Percentiles rank a stretch among this genome's conserved stretches.
These are phyloP conservation scores for Oriolus oriolus DNA, from an alignment of 2,113 vertebrate species.

Conservation along the genomic window DNA sequence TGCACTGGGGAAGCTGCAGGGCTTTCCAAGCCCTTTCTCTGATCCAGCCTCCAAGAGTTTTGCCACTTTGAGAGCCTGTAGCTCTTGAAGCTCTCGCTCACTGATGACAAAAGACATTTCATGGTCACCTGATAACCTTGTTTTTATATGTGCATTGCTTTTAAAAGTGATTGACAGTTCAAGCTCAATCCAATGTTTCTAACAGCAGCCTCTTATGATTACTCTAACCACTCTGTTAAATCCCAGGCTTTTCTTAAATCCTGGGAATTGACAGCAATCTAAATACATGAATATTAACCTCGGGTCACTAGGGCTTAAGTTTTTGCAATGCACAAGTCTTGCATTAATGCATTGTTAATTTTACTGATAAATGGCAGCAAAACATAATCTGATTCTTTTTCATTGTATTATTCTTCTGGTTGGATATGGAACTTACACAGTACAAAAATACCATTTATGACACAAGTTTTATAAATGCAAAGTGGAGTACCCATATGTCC, in stretches of 20 bases:
- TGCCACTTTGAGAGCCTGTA: background rate
- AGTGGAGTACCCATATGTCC: background rate
- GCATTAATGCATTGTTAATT: background rate
- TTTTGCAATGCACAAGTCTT: background rate
- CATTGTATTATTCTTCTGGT: background rate
- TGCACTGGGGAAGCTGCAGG: background rate
- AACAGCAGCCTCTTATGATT: constrained; percentile 20
- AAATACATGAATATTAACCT: constrained; percentile 32
- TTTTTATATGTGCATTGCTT: constrained; percentile 3
- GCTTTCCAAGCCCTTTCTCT: background rate
- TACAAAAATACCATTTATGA: background rate
- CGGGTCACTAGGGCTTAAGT: background rate
- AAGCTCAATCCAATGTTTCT: background rate
- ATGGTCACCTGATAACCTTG: constrained; percentile 16
- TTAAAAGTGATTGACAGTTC: background rate
- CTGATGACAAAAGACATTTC: constrained; percentile 19
- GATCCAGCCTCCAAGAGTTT: background rate
- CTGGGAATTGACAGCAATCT: background rate
- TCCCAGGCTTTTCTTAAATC: constrained; percentile 24
- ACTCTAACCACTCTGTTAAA: constrained; percentile 5
- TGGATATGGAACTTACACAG: background rate
- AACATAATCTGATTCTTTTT: background rate
- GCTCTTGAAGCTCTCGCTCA: background rate
- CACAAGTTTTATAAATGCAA: background rate
- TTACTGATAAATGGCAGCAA: background rate